phyloP scores from a whole-genome alignment of 2,888 invertebrate species.

The Ganaspis brasiliensis region DNA sequence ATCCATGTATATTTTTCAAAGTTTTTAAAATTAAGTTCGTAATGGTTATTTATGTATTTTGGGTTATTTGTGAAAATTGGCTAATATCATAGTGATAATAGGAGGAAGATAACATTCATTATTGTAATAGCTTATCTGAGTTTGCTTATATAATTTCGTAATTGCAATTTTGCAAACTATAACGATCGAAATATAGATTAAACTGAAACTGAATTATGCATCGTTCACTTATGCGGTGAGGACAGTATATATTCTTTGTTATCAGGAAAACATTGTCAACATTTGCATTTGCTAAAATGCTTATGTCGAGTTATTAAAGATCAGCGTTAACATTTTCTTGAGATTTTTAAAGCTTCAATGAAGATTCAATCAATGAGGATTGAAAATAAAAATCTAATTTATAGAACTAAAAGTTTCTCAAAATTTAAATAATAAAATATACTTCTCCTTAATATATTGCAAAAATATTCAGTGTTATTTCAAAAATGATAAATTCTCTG shows the following conservation, averaged over 20 bases:
- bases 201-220: constrained; percentile 6
- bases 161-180: constrained; percentile 9
- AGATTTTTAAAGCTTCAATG: too few species aligned
- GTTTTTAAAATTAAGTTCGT: too few species aligned
- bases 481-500: neutral
- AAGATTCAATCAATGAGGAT: too few species aligned
- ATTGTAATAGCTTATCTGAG: constrained; percentile 11
- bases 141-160: constrained; percentile 9
- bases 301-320: too few species aligned
- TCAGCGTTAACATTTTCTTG: too few species aligned
- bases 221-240: neutral
- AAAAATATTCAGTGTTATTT: constrained; percentile 1
- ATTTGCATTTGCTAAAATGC: too few species aligned
- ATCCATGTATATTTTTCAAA: too few species aligned
- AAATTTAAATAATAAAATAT: neutral
- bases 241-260: neutral
- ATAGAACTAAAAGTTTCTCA: neutral
- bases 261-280: too few species aligned
- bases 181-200: constrained; percentile 10
- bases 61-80: neutral
- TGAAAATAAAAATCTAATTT: too few species aligned
- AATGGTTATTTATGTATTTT: neutral
- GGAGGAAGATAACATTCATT: constrained; percentile 3
- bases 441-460: too few species aligned
- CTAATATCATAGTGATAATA: neutral